A percentile compares a stretch with the other conserved stretches of the same genome.
phyloP scores from a whole-genome alignment of 1,140 invertebrate genomes.

The Drosophila cardini region DNA sequence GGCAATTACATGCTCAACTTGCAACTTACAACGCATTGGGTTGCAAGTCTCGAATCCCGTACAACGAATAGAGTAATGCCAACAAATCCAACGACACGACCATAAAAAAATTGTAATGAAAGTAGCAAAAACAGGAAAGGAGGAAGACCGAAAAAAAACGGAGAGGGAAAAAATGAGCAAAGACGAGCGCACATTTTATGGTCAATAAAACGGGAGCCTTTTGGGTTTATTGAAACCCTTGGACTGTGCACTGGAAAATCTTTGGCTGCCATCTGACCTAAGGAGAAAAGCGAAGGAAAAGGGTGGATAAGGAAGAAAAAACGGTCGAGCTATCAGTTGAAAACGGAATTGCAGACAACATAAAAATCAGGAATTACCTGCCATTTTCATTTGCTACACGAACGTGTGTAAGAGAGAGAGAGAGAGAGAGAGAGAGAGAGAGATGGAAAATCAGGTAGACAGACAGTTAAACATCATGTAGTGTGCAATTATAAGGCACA shows the following conservation, averaged over 20 bases:
- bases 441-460: neutral
- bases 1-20: constrained; percentile 51
- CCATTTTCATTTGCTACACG: constrained; percentile 49
- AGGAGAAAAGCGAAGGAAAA: neutral
- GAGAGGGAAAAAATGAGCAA: constrained; percentile 5
- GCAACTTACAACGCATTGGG: constrained; percentile 16
- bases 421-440: neutral
- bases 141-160: constrained; percentile 10
- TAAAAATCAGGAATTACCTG: constrained; percentile 70
- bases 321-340: neutral
- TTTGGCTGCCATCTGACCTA: constrained; percentile 51
- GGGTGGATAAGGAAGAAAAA: neutral
- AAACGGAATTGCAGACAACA: constrained; percentile 58
- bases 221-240: constrained; percentile 68
- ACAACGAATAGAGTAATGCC: constrained; percentile 36
- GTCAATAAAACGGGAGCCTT: constrained; percentile 71
- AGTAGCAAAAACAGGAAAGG: constrained; percentile 39
- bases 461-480: constrained; percentile 10
- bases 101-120: constrained; percentile 53
- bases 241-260: constrained; percentile 68
- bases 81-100: constrained; percentile 32
- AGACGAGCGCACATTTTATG: constrained; percentile 59
- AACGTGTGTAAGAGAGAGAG: neutral
- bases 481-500: constrained; percentile 68
- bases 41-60: constrained; percentile 10